phyloP scores from a whole-genome alignment of 35 echinoderm and acorn worm species.

The Strongylocentrotus purpuratus region DNA sequence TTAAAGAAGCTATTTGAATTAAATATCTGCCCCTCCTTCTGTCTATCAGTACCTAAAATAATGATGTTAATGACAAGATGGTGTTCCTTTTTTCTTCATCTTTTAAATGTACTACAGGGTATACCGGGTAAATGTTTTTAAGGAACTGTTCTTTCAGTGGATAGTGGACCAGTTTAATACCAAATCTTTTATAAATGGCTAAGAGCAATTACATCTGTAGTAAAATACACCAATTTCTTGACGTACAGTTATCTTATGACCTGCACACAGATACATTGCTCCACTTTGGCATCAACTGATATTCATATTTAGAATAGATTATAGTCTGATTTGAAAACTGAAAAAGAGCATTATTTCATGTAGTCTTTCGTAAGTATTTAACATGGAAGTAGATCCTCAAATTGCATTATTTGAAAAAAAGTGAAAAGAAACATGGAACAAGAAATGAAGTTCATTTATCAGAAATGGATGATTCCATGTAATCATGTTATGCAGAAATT shows the following conservation, averaged over 20 bases:
- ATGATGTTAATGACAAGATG: too few species aligned
- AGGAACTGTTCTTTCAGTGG: too few species aligned
- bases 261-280: not conserved
- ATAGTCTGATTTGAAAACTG: not conserved
- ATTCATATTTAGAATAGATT: not conserved
- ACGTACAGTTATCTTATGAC: not conserved
- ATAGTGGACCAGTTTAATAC: too few species aligned
- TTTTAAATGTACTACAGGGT: too few species aligned
- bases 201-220: too few species aligned
- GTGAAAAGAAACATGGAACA: not conserved
- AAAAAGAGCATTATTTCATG: not conserved
- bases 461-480: not conserved
- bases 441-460: not conserved
- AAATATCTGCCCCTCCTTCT: too few species aligned
- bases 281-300: not conserved
- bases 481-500: not conserved
- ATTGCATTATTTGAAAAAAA: not conserved
- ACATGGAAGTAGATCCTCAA: not conserved
- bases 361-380: not conserved
- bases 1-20: too few species aligned
- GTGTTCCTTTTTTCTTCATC: too few species aligned
- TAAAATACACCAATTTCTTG: not conserved
- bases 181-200: too few species aligned
- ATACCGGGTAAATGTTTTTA: too few species aligned
- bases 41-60: too few species aligned